These are phyloP conservation scores for Lepilemur ruficaudatus DNA, from an alignment of 2,797 vertebrate species.

Conservation along the genomic window DNA sequence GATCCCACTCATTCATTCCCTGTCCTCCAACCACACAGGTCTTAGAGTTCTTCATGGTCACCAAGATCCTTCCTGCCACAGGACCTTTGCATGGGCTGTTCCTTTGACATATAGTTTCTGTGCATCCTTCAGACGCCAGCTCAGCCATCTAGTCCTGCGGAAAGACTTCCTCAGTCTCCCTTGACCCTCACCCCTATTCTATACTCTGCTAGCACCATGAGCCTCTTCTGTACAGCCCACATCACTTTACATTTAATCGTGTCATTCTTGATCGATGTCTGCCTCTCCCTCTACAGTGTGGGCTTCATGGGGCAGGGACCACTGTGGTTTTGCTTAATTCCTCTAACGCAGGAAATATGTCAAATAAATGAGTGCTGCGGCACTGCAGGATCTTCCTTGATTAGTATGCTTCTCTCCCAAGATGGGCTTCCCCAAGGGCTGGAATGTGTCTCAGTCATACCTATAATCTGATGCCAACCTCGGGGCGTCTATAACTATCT, in stretches of 20 bases:
- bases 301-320: background rate
- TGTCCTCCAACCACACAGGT: background rate
- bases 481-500: background rate
- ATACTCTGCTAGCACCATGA: rapidly evolving
- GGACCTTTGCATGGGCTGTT: background rate
- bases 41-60: background rate
- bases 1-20: background rate
- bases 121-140: background rate
- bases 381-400: background rate
- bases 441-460: background rate
- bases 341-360: background rate
- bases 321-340: background rate
- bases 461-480: background rate
- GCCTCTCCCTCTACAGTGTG: background rate
- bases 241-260: background rate
- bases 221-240: background rate
- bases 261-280: background rate
- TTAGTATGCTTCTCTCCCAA: background rate
- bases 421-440: background rate
- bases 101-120: too few relatives aligned
- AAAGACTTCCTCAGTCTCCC: background rate
- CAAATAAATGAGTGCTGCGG: background rate
- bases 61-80: background rate
- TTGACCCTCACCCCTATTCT: background rate
- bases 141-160: background rate